phyloP scores from a whole-genome alignment of 2,113 vertebrate species.

The Lycocorax pyrrhopterus region DNA sequence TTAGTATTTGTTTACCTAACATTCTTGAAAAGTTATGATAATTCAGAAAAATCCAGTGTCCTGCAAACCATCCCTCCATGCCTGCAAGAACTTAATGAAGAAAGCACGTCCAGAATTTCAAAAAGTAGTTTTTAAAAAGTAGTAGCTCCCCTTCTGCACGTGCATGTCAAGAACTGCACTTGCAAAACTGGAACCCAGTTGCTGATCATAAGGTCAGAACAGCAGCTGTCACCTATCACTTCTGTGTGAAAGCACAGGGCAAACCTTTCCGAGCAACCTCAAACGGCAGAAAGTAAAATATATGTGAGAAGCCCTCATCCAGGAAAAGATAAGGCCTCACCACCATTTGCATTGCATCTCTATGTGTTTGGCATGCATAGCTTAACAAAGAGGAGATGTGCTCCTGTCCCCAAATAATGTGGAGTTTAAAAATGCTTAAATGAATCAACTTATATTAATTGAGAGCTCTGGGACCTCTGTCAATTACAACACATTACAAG shows the following conservation, averaged over 20 bases:
- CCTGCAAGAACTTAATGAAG: not conserved
- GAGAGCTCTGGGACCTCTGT: not conserved
- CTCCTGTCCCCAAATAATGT: not conserved
- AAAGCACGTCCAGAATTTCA: not conserved
- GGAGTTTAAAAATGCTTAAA: not conserved
- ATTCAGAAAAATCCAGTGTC: not conserved
- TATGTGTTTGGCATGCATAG: accelerated
- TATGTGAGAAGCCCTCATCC: not conserved
- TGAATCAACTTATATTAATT: not conserved
- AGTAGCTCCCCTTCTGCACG: not conserved
- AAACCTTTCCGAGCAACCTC: not conserved
- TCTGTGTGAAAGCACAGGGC: not conserved
- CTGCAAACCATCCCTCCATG: not conserved
- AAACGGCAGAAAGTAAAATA: not conserved
- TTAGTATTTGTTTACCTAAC: not conserved
- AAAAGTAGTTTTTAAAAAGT: not conserved
- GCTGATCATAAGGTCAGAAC: not conserved
- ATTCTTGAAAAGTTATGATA: not conserved
- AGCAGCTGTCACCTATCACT: not conserved
- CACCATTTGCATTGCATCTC: not conserved
- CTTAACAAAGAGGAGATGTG: not conserved
- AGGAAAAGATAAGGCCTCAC: not conserved
- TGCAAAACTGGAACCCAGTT: not conserved
- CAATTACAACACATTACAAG: not conserved
- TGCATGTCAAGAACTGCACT: no score